Conservation (phyloP, 2,888 invertebrate species). For the Allophyes oxyacanthae region DNA sequence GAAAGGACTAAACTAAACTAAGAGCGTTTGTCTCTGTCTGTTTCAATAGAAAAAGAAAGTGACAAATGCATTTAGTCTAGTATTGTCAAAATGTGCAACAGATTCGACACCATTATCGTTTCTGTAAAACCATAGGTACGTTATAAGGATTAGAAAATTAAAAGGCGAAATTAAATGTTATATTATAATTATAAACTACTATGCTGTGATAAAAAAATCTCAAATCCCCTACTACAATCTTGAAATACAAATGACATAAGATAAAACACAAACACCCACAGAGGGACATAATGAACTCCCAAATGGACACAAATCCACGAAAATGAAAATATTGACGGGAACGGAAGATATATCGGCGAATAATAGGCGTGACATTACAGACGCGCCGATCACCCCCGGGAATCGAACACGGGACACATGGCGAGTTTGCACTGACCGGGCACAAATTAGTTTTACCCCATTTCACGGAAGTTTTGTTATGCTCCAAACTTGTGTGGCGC, state of each 20-base stretch:
- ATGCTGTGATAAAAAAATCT: no score
- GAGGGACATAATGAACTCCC: slow-evolving; percentile 73
- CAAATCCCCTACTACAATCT: slow-evolving; percentile 2
- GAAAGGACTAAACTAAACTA: no score
- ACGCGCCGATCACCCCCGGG: slow-evolving; percentile 78
- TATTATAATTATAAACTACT: no score
- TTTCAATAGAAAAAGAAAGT: no score
- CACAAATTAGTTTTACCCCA: slow-evolving; percentile 85
- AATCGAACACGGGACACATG: slow-evolving; percentile 84
- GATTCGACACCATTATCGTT: no score
- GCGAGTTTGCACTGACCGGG: slow-evolving; percentile 69
- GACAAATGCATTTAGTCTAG: no score
- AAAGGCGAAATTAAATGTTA: no score
- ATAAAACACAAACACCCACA: slow-evolving; percentile 44
- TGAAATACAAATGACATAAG: slow-evolving; percentile 32
- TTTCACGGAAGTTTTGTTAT: slow-evolving; percentile 85
- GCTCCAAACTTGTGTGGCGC: slow-evolving; percentile 62
- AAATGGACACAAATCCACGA: slow-evolving; percentile 75
- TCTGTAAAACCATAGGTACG: no score
- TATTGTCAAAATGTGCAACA: no score
- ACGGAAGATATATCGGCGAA: slow-evolving; percentile 84
- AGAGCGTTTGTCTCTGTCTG: no score
- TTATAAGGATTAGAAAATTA: no score
- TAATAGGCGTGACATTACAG: slow-evolving; percentile 88
- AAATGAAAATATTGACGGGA: slow-evolving; percentile 85